Evolutionary conservation across 2,797 vertebrate genomes (phyloP).

Genomic region (Galagoides demidoff): DNA sequence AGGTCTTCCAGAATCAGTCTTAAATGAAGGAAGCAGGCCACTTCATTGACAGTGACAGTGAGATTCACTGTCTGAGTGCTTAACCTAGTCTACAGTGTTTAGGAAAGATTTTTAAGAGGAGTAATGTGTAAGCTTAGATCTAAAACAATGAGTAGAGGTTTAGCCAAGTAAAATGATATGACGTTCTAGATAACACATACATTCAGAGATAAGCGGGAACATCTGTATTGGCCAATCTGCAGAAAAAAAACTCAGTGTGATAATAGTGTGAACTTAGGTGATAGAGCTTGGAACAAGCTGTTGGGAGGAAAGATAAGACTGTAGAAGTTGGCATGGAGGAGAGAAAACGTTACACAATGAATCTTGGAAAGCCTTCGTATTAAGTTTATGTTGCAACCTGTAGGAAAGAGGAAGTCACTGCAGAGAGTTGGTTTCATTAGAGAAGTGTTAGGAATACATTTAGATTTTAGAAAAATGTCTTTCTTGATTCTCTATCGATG

Average conservation of each 20-base stretch:
- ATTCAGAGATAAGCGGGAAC: neutral
- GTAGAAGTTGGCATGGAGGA: neutral
- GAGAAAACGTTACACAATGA: constrained; percentile 3
- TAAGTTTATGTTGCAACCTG: neutral
- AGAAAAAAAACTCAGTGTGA: neutral
- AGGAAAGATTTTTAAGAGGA: neutral
- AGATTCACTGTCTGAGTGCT: neutral
- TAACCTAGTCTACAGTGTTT: neutral
- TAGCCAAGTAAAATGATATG: neutral
- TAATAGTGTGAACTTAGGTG: neutral
- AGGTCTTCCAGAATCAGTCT: neutral
- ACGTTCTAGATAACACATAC: neutral
- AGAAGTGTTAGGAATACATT: neutral
- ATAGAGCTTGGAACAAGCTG: neutral
- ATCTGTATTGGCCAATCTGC: neutral
- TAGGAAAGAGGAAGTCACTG: neutral
- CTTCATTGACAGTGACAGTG: neutral
- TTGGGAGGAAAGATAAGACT: neutral
- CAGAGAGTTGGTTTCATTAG: neutral
- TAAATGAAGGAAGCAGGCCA: neutral
- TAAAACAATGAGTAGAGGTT: neutral
- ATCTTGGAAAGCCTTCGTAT: neutral
- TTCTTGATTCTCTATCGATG: neutral
- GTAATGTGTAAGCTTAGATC: neutral
- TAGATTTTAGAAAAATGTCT: neutral